These are phyloP conservation scores for Taeniopygia guttata DNA, from an alignment of 2,797 vertebrate genomes.

Conservation along the genomic window DNA sequence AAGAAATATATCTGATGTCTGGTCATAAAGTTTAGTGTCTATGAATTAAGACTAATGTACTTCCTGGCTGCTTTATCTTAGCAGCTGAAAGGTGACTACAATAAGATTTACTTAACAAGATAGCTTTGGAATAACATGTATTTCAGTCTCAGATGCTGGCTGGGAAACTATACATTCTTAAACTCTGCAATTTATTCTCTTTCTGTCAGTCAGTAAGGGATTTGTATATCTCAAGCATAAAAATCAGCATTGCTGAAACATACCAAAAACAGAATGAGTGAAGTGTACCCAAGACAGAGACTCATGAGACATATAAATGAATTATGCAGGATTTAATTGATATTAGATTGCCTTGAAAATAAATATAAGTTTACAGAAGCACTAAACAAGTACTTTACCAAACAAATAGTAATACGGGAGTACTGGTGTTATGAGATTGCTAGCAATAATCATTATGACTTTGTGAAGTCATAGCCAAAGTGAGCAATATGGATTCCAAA, in stretches of 20 bases:
- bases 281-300: neutral
- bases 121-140: neutral
- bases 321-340: neutral
- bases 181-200: neutral
- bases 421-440: neutral
- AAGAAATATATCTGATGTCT: neutral
- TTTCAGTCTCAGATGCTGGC: neutral
- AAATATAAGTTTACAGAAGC: neutral
- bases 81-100: neutral
- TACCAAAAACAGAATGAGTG: neutral
- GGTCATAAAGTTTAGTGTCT: neutral
- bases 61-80: neutral
- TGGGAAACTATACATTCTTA: neutral
- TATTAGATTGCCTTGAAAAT: neutral
- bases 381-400: neutral
- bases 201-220: neutral
- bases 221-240: neutral
- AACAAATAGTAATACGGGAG: neutral
- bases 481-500: neutral
- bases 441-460: neutral
- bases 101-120: neutral
- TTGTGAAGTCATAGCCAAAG: neutral
- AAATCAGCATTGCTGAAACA: neutral
- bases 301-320: neutral
- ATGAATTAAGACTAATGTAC: neutral